Conservation (phyloP, 1,140 invertebrate species). For the Rhopalosiphum maidis region DNA sequence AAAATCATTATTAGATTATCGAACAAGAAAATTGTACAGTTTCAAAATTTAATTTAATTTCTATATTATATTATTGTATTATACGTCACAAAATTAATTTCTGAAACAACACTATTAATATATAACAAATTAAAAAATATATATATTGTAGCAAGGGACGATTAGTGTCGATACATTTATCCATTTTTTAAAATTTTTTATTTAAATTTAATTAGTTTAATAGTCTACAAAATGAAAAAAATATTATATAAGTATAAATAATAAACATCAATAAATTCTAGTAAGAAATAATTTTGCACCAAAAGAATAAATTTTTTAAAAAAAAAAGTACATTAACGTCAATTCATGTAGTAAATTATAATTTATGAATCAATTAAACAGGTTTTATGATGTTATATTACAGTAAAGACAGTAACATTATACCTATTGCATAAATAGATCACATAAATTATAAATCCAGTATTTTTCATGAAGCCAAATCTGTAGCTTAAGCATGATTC, state of each 20-base stretch:
- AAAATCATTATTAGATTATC: not conserved
- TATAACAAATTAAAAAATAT: not conserved
- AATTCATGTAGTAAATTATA: not conserved
- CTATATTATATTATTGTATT: not conserved
- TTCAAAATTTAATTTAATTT: not conserved
- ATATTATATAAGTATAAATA: not conserved
- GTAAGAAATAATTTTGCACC: not conserved
- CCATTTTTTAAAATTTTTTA: not conserved
- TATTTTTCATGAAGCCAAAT: not conserved
- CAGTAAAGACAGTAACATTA: not conserved
- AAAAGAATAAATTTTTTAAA: not conserved
- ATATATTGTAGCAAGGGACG: not conserved
- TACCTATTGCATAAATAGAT: not conserved
- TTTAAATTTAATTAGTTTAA: not conserved
- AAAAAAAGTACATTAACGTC: not conserved
- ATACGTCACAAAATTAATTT: not conserved
- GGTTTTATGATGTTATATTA: not conserved
- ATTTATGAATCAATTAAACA: not conserved
- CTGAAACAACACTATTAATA: not conserved
- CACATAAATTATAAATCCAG: not conserved
- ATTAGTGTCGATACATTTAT: not conserved
- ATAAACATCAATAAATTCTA: not conserved
- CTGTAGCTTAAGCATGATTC: not conserved
- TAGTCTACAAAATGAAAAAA: not conserved
- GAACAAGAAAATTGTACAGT: not conserved